A percentile compares a stretch with the other conserved stretches of the same genome.
Conservation (phyloP, 2,888 invertebrate genomes). For the Cepaea hortensis region DNA sequence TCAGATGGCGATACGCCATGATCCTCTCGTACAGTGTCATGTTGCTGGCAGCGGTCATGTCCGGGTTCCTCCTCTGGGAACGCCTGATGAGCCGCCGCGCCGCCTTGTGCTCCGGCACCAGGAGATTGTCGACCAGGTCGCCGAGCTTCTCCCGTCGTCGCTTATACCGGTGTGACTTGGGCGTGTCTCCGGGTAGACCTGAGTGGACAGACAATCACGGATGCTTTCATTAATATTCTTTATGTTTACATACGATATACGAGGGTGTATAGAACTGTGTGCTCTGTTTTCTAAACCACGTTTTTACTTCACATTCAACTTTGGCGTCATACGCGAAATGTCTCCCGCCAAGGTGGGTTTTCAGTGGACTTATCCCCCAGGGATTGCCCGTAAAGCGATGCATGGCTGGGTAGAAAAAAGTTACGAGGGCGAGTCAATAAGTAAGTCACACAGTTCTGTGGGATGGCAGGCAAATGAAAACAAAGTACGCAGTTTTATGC, state of each 20-base stretch:
- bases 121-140: conserved; percentile 40
- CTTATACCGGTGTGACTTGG: conserved; percentile 3
- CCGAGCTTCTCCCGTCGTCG: conserved; percentile 11
- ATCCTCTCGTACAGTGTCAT: conserved; percentile 51
- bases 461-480: no score
- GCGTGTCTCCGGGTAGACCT: conserved; percentile 48
- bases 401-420: no score
- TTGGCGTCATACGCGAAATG: no score
- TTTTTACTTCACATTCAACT: no score
- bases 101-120: conserved; percentile 48
- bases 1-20: conserved; percentile 51
- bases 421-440: no score
- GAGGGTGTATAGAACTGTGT: no score
- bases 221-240: background rate
- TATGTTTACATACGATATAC: background rate
- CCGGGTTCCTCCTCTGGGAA: conserved; percentile 24
- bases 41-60: conserved; percentile 15
- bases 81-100: conserved; percentile 46
- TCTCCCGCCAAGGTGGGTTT: no score
- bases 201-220: background rate
- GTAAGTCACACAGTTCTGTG: no score
- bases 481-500: no score
- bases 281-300: no score
- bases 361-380: no score
- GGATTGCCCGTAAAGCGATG: no score